Percentiles rank a stretch among this genome's conserved stretches.
phyloP scores from a whole-genome alignment of 1,140 invertebrate genomes.

The Popillia japonica region DNA sequence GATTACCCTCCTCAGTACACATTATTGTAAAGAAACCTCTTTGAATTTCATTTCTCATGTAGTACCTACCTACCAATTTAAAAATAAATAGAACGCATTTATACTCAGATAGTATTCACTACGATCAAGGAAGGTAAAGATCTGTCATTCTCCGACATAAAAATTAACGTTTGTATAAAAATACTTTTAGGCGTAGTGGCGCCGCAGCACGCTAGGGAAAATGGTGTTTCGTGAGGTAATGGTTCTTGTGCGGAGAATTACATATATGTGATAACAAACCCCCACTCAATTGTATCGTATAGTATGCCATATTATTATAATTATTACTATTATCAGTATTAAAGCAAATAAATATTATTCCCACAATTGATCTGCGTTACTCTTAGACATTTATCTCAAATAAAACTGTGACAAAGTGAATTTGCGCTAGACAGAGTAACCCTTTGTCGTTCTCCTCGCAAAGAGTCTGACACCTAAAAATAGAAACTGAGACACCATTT shows the following conservation, averaged over 20 bases:
- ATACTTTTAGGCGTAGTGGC: slow-evolving; percentile 47
- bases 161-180: slow-evolving; percentile 25
- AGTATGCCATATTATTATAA: slow-evolving; percentile 26
- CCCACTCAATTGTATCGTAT: neutral
- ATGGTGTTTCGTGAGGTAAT: slow-evolving; percentile 44
- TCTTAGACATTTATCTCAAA: neutral
- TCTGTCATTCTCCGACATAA: slow-evolving; percentile 22
- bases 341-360: slow-evolving; percentile 9
- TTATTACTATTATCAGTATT: slow-evolving; percentile 27
- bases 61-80: too few species aligned
- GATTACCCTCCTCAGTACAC: too few species aligned
- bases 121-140: slow-evolving; percentile 27
- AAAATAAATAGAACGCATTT: neutral
- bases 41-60: too few species aligned
- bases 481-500: slow-evolving; percentile 25
- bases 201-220: slow-evolving; percentile 44
- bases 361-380: neutral
- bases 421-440: slow-evolving; percentile 13
- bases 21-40: too few species aligned
- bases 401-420: neutral
- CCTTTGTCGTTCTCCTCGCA: slow-evolving; percentile 36
- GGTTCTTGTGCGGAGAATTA: slow-evolving; percentile 37
- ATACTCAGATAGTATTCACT: neutral
- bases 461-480: neutral
- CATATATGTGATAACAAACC: slow-evolving; percentile 17